These are phyloP conservation scores for Aix galericulata DNA, from an alignment of 2,113 vertebrate species.

Conservation along the genomic window DNA sequence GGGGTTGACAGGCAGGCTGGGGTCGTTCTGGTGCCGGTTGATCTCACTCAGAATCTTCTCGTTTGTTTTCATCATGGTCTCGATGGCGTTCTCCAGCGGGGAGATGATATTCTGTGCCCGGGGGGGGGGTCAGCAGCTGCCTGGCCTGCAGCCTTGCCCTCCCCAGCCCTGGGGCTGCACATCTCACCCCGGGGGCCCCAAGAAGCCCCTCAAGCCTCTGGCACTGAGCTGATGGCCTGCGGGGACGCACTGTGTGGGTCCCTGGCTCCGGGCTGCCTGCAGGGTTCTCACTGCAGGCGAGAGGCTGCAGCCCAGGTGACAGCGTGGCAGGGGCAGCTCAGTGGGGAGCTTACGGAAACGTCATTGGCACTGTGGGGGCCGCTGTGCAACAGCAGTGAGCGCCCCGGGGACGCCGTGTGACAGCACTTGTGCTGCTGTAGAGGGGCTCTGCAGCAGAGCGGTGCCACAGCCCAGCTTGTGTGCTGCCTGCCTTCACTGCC, in stretches of 20 bases:
- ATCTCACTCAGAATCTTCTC: constrained; percentile 65
- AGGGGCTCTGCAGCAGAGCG: neutral
- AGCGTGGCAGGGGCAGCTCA: neutral
- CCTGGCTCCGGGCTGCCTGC: neutral
- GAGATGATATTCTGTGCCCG: constrained; percentile 27
- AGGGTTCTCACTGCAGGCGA: neutral
- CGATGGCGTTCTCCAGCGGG: constrained; percentile 61
- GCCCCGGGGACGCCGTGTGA: too few species aligned
- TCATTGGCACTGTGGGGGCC: neutral
- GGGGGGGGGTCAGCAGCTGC: neutral
- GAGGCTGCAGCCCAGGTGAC: neutral
- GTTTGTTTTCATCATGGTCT: constrained; percentile 66
- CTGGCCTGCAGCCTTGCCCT: neutral
- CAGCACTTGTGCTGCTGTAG: rapidly evolving
- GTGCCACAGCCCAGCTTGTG: neutral
- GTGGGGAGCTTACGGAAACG: neutral
- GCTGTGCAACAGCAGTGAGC: neutral
- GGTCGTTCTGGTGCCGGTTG: constrained; percentile 48
- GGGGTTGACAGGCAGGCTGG: constrained; percentile 46
- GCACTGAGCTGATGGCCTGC: rapidly evolving
- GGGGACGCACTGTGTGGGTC: neutral
- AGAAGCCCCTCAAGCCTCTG: neutral
- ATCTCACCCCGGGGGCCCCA: neutral
- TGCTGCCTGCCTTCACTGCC: neutral
- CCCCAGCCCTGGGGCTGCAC: neutral